Evolutionary conservation across 2,888 invertebrate genomes (phyloP).

Genomic region (Venusia cambrica): DNA sequence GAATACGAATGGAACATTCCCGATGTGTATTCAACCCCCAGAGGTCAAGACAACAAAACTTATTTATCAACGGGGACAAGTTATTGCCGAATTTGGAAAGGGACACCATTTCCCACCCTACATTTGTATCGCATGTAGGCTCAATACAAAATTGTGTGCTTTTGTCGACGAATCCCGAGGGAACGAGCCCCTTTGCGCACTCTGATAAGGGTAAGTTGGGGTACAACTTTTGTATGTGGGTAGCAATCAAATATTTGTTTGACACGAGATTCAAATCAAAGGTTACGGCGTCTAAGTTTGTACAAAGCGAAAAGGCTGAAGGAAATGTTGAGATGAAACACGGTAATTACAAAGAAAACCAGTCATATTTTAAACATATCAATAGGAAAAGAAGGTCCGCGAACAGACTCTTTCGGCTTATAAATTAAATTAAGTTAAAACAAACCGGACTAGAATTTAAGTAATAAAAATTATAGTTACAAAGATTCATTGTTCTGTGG

Average conservation of each 20-base stretch:
- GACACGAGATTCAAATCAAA: slow-evolving; percentile 21
- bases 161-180: slow-evolving; percentile 28
- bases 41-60: slow-evolving; percentile 24
- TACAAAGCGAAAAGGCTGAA: slow-evolving; percentile 9
- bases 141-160: slow-evolving; percentile 26
- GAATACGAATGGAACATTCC: slow-evolving; percentile 5
- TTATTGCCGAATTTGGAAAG: slow-evolving; percentile 20
- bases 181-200: slow-evolving; percentile 22
- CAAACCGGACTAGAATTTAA: too few species aligned
- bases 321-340: too few species aligned
- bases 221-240: slow-evolving; percentile 24
- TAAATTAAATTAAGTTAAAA: too few species aligned
- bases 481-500: too few species aligned
- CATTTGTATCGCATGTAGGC: slow-evolving; percentile 28
- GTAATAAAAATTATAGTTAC: too few species aligned
- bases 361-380: too few species aligned
- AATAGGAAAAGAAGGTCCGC: too few species aligned
- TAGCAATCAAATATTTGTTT: slow-evolving; percentile 23
- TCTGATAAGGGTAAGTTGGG: slow-evolving; percentile 26
- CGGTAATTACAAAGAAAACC: too few species aligned
- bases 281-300: slow-evolving; percentile 11
- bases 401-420: too few species aligned
- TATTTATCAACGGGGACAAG: slow-evolving; percentile 24
- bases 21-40: slow-evolving; percentile 13
- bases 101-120: slow-evolving; percentile 26